Base-by-base conservation (phyloP, 92 coral and sea anemone species). In the Isaurus tuberculatus region DNA sequence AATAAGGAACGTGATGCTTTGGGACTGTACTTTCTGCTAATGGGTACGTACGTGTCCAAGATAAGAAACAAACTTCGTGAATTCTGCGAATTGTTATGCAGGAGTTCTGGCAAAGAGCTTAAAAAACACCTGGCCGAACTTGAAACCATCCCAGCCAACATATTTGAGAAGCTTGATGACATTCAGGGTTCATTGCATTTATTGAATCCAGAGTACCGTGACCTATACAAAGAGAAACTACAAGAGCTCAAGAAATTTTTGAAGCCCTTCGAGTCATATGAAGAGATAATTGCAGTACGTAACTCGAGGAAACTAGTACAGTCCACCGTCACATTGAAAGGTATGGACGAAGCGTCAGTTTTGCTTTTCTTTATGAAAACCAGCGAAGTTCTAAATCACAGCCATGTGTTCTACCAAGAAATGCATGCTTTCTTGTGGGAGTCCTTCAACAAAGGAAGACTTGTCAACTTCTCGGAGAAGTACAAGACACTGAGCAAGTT, bases 1-100 rank as follows among this genome's bases (percentile, higher is more conserved):
- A 65, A 15, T 69, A 36, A 69, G 79, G 86, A 69, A 58, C 63
- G 58, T 43, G 70, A 83, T 36, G 25, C 32, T 53, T 22, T 70
- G 15, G 86, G 86, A 25, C 30, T 83, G 70, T 37, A 83, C 55
- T 71, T 83, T 22, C 31, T 20, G 67, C 4, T 61, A 8, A 61
- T n/a, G n/a, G n/a, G n/a, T n/a, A n/a, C n/a, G n/a, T n/a, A n/a
- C n/a, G n/a, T n/a, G n/a, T n/a, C n/a, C n/a, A n/a, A n/a, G n/a
- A n/a, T n/a, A n/a, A n/a, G n/a, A n/a, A n/a, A n/a, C n/a, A n/a
- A n/a, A n/a, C n/a, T n/a, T n/a, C n/a, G n/a, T n/a, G n/a, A n/a
- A n/a, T n/a, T n/a, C n/a, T n/a, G n/a, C n/a, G n/a, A n/a, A n/a
- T n/a, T n/a, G n/a, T n/a, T n/a, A n/a, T n/a, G n/a, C n/a, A 61